Base-by-base conservation (phyloP, 2,113 vertebrate genomes). In the Eubucco bourcierii region DNA sequence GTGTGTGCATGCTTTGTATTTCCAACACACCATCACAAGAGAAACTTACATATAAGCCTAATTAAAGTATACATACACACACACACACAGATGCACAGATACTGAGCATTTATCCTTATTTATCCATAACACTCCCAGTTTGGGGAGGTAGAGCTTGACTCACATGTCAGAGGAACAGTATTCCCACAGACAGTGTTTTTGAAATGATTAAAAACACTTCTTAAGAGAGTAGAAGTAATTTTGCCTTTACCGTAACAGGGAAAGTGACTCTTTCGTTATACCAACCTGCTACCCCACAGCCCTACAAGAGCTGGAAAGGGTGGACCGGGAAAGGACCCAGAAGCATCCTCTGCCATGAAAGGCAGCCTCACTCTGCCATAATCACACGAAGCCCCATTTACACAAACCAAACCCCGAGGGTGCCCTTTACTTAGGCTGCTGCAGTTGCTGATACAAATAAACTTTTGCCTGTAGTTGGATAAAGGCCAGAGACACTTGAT, bases 1-100 rank as follows among this genome's bases (percentile, higher is more conserved):
- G 95, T 84, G 95, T 94, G 84, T 95, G 96, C 92, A 83, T 77
- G 94, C 85, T 96, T 96, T 97, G 87, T 91, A 78, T 79, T 93
- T 94, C 87, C 34, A 5, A 94, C 87, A 75, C 80, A 85, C 81
- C 52, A 71, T 88, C 93, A 91, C 50, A 80, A 80, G 70, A 93
- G 75, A 90, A 95, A 94, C 76, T 89, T 88, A 80, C 52, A 55
- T 92, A 81, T 84, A 67, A 92, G 86, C 86, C 83, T 4, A 6
- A 92, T 95, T 94, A n/a, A n/a, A n/a, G n/a, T n/a, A n/a, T n/a
- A n/a, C n/a, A n/a, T n/a, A n/a, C n/a, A n/a, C n/a, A n/a, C n/a
- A n/a, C n/a, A 47, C 24, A 37, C 4, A 1, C 21, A 12, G 60
- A 52, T 25, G 23, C 50, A 29, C 50, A 31, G 41, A 31, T 9